Conservation (phyloP, 1,140 invertebrate genomes). For the Rhopalosiphum maidis region DNA sequence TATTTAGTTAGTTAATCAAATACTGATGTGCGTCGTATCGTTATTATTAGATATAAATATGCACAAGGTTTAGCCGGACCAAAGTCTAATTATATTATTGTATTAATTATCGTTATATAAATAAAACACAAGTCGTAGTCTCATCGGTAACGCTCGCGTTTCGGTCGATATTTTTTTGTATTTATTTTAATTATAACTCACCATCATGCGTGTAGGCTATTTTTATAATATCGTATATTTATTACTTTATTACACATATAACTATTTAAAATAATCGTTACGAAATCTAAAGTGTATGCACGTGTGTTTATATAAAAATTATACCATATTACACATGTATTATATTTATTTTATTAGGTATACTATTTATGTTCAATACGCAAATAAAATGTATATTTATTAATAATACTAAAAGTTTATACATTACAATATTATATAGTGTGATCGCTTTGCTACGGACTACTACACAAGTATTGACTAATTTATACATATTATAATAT, state of each 20-base stretch:
- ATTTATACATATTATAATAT: not conserved
- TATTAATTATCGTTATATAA: not conserved
- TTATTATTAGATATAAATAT: not conserved
- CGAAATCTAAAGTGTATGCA: not conserved
- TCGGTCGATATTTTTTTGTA: constrained; percentile 13
- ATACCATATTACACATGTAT: no score
- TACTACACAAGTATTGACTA: not conserved
- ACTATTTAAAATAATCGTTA: not conserved
- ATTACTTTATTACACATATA: not conserved
- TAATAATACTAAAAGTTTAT: not conserved
- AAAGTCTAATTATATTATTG: not conserved
- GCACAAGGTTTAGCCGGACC: not conserved
- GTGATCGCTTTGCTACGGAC: not conserved
- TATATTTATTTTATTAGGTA: not conserved
- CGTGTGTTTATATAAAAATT: not conserved
- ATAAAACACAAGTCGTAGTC: not conserved
- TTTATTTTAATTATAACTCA: constrained; percentile 13
- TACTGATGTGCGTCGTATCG: not conserved
- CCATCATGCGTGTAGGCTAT: not conserved
- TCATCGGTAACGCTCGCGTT: not conserved
- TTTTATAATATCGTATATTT: not conserved
- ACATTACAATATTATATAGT: not conserved
- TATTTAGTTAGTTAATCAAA: not conserved
- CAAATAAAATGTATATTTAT: not conserved
- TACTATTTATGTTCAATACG: not conserved